phyloP scores from a whole-genome alignment of 2,797 vertebrate species.

The Remorina albescens region DNA sequence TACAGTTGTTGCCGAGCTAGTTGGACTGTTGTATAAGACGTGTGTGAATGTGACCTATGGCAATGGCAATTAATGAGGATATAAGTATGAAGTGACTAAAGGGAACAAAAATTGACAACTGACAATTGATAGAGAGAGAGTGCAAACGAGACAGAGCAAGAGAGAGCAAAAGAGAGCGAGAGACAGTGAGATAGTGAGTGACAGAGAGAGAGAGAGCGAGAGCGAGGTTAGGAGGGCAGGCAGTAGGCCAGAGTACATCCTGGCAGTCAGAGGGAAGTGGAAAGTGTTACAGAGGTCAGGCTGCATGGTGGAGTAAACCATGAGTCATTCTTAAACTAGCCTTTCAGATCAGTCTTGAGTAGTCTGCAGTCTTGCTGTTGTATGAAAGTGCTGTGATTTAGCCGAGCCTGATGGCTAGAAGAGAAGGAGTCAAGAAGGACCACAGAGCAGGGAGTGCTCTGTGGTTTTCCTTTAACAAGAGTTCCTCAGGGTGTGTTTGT shows the following conservation, averaged over 20 bases:
- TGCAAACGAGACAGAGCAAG: not conserved
- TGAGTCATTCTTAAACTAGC: conserved; percentile 66
- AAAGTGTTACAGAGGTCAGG: conserved; percentile 73
- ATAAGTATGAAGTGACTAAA: too few relatives aligned
- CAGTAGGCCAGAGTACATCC: conserved; percentile 62
- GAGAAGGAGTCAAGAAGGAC: conserved; percentile 19
- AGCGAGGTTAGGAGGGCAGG: conserved; percentile 14
- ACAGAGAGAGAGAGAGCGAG: not conserved
- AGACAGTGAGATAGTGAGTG: not conserved
- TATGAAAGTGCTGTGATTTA: conserved; percentile 22
- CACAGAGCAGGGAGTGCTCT: too few relatives aligned
- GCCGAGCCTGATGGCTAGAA: conserved; percentile 5
- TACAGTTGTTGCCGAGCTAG: not conserved
- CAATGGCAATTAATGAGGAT: not conserved
- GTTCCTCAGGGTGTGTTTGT: not conserved
- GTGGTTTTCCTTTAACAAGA: conserved; percentile 8
- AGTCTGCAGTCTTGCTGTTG: conserved; percentile 39
- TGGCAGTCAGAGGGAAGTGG: conserved; percentile 62
- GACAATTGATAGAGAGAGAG: too few relatives aligned
- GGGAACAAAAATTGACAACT: too few relatives aligned
- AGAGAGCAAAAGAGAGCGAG: not conserved
- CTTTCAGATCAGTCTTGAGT: conserved; percentile 57
- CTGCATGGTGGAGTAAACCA: conserved; percentile 61
- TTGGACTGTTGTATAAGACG: not conserved
- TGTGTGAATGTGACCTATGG: not conserved